phyloP scores from a whole-genome alignment of 2,888 invertebrate species.

The Eupithecia vulgata region DNA sequence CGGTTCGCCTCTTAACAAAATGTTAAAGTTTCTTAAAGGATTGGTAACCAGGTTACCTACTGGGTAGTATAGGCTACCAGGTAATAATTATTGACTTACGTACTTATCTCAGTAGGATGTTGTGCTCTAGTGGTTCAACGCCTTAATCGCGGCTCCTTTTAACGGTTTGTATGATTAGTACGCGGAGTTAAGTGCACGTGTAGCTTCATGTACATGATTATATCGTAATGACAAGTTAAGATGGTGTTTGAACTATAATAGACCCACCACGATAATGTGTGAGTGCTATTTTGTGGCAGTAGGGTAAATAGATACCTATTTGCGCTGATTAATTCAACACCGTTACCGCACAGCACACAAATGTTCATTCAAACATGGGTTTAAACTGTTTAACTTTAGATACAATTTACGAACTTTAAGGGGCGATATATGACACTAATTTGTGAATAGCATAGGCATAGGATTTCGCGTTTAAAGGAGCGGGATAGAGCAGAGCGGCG shows the following conservation, averaged over 20 bases:
- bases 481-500: too few relatives aligned
- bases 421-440: too few relatives aligned
- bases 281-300: not conserved
- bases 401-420: too few relatives aligned
- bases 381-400: too few relatives aligned
- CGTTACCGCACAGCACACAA: too few relatives aligned
- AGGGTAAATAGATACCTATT: too few relatives aligned
- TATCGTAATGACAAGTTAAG: constrained; percentile 40
- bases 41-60: not conserved
- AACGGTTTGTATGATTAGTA: constrained; percentile 40
- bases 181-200: constrained; percentile 30
- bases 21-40: not conserved
- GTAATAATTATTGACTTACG: not conserved
- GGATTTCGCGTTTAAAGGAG: too few relatives aligned
- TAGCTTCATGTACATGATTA: constrained; percentile 41
- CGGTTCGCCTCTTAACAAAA: too few relatives aligned
- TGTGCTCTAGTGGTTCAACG: not conserved
- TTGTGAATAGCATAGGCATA: too few relatives aligned
- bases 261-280: constrained; percentile 30
- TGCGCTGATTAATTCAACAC: too few relatives aligned
- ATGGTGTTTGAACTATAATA: constrained; percentile 28
- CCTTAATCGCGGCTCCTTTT: constrained; percentile 17
- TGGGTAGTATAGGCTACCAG: not conserved
- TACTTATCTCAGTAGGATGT: not conserved
- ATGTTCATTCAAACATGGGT: too few relatives aligned